Percentiles rank a stretch among this genome's conserved stretches.
Conservation (phyloP, 2,888 invertebrate genomes). For the Synanthedon vespiformis region DNA sequence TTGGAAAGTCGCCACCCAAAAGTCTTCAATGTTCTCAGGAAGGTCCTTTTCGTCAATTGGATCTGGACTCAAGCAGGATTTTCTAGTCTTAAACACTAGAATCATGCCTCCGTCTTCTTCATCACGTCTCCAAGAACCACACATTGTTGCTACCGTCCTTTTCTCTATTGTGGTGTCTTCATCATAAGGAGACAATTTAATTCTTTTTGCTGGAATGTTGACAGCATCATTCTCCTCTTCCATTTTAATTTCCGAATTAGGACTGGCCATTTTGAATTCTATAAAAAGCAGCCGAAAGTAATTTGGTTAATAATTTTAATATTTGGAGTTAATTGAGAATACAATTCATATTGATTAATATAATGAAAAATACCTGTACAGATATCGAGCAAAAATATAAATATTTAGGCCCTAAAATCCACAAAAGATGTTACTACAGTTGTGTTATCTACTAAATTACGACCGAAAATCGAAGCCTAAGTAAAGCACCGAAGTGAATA, state of each 20-base stretch:
- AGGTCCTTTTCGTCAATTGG: conserved; percentile 47
- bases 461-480: no score
- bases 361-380: no score
- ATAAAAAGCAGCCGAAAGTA: background rate
- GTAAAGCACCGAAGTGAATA: no score
- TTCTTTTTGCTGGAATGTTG: conserved; percentile 37
- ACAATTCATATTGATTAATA: background rate
- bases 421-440: no score
- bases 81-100: conserved; percentile 47
- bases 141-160: conserved; percentile 63
- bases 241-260: conserved; percentile 26
- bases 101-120: conserved; percentile 60
- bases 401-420: no score
- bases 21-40: conserved; percentile 62
- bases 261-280: conserved; percentile 26
- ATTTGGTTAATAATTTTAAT: conserved; percentile 7
- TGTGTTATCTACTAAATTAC: no score
- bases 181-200: conserved; percentile 24
- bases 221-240: conserved; percentile 18
- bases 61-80: conserved; percentile 50
- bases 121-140: conserved; percentile 62
- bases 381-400: no score
- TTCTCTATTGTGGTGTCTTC: conserved; percentile 9
- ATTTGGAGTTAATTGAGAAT: conserved; percentile 1
- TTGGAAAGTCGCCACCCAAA: conserved; percentile 45